Evolutionary conservation across 2,113 vertebrate species (phyloP).

Genomic region (Mormyrus lacerda): DNA sequence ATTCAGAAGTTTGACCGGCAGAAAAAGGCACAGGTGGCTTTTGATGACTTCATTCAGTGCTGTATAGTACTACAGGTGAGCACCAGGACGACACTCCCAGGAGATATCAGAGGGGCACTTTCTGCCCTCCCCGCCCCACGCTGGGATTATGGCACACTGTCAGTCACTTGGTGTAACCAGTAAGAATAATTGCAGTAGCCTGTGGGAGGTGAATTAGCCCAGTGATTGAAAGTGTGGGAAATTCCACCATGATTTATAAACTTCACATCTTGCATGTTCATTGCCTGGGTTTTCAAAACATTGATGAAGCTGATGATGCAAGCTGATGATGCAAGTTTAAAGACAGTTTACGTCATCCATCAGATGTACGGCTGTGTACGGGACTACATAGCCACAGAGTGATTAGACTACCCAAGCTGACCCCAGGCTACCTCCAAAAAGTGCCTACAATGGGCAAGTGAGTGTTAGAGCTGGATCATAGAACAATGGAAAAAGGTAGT

Average conservation of each 20-base stretch:
- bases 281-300: not conserved
- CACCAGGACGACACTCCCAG: not conserved
- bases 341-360: not conserved
- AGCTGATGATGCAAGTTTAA: not conserved
- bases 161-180: not conserved
- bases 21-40: conserved; percentile 89
- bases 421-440: not conserved
- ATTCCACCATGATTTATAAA: not conserved
- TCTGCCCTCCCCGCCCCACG: not conserved
- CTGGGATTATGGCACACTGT: not conserved
- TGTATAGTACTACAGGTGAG: conserved; percentile 94
- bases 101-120: not conserved
- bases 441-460: not conserved
- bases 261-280: not conserved
- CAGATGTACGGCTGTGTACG: no score
- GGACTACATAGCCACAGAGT: not conserved
- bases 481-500: no score
- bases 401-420: not conserved
- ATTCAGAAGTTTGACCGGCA: conserved; percentile 96
- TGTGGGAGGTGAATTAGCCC: not conserved
- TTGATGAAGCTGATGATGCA: no score
- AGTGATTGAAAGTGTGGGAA: not conserved
- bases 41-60: conserved; percentile 98
- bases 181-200: not conserved
- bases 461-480: no score